These are phyloP conservation scores for Pemphigus obesinymphae DNA, from an alignment of 1,140 invertebrate genomes.

Conservation along the genomic window DNA sequence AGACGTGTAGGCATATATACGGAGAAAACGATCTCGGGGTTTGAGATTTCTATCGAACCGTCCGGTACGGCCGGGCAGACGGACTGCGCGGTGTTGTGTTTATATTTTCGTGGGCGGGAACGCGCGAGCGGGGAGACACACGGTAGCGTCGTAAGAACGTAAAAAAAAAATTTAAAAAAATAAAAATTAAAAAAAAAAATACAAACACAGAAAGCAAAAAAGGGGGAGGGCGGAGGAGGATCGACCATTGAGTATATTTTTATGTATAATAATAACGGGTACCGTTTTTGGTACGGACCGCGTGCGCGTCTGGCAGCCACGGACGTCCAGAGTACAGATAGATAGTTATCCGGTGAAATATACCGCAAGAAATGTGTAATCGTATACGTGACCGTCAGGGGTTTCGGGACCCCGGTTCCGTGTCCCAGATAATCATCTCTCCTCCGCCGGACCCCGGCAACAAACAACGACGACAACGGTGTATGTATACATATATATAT, in stretches of 20 bases:
- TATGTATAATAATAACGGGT: too few species aligned
- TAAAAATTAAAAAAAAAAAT: neutral
- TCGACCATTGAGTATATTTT: too few species aligned
- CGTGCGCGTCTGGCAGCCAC: slow-evolving; percentile 2
- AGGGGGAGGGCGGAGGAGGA: neutral
- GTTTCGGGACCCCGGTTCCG: slow-evolving; percentile 29
- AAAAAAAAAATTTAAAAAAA: neutral
- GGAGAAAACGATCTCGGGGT: too few species aligned
- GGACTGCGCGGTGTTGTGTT: too few species aligned
- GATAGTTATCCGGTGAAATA: slow-evolving; percentile 41
- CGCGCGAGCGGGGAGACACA: neutral
- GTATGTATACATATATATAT: neutral
- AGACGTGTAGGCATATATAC: too few species aligned
- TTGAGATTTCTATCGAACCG: too few species aligned
- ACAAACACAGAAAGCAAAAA: neutral
- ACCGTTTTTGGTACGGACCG: neutral
- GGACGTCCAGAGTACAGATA: neutral
- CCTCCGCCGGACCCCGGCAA: neutral
- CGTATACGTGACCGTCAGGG: slow-evolving; percentile 39
- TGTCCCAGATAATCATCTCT: slow-evolving; percentile 39
- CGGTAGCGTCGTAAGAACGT: neutral
- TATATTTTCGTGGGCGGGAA: neutral
- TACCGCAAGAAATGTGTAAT: slow-evolving; percentile 39
- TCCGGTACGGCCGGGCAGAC: neutral
- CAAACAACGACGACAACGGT: neutral